phyloP scores from a whole-genome alignment of 2,888 invertebrate species.

The Ophioninae sp. region DNA sequence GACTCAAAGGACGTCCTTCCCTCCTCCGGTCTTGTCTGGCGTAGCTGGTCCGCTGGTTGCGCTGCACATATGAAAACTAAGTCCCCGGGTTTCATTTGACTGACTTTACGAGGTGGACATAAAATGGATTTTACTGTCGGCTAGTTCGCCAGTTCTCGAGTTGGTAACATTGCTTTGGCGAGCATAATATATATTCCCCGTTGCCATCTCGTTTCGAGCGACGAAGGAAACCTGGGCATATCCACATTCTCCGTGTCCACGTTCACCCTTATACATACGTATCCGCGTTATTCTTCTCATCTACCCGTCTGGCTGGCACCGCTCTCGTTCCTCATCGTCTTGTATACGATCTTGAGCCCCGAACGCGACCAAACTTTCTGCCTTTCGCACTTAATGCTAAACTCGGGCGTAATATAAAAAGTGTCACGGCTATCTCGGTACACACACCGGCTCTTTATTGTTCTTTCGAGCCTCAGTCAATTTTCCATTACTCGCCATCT shows the following conservation, averaged over 20 bases:
- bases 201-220: conserved; percentile 34
- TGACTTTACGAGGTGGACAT: conserved; percentile 80
- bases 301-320: conserved; percentile 56
- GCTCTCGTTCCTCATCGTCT: conserved; percentile 30
- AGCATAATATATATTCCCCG: conserved; percentile 71
- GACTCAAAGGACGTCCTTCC: conserved; percentile 31
- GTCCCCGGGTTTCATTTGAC: conserved; percentile 80
- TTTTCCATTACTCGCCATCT: not conserved
- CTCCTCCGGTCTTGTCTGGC: conserved; percentile 62
- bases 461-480: not conserved
- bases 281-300: conserved; percentile 57
- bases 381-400: conserved; percentile 64
- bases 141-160: conserved; percentile 80
- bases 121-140: conserved; percentile 80
- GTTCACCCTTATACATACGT: conserved; percentile 46
- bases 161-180: conserved; percentile 79
- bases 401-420: conserved; percentile 71
- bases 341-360: conserved; percentile 30
- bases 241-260: conserved; percentile 53
- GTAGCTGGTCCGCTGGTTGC: conserved; percentile 63
- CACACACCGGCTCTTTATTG: conserved; percentile 15
- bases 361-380: conserved; percentile 48
- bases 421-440: conserved; percentile 60
- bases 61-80: conserved; percentile 79
- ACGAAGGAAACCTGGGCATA: conserved; percentile 42